Conservation (phyloP, 2,888 invertebrate species). For the Eustalomyia histrio region DNA sequence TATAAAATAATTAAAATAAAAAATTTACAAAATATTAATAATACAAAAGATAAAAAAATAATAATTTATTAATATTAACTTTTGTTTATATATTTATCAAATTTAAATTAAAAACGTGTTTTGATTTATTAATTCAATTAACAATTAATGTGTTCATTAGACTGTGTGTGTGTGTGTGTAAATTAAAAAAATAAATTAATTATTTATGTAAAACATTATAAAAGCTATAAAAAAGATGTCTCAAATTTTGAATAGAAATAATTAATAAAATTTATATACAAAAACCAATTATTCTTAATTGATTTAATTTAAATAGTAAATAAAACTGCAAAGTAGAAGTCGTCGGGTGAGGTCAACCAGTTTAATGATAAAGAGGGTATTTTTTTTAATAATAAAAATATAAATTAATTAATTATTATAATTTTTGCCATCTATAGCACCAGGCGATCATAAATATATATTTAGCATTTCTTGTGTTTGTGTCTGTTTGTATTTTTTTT, state of each 20-base stretch:
- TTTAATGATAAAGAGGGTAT: not conserved
- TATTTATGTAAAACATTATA: not conserved
- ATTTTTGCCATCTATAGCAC: slow-evolving; percentile 57
- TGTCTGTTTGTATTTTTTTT: not conserved
- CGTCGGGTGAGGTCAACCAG: not conserved
- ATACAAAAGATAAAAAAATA: not conserved
- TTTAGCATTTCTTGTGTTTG: slow-evolving; percentile 30
- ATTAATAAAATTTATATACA: not conserved
- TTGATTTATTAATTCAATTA: not conserved
- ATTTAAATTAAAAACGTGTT: not conserved
- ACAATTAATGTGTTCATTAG: not conserved
- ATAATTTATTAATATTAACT: not conserved
- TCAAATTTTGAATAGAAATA: not conserved
- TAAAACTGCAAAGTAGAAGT: not conserved
- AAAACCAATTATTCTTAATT: not conserved
- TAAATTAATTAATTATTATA: slow-evolving; percentile 1
- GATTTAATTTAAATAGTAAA: not conserved
- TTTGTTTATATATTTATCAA: not conserved
- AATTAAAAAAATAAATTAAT: not conserved
- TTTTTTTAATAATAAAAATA: not conserved
- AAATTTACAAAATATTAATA: not conserved
- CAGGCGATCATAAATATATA: slow-evolving; percentile 35
- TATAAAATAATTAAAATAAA: not conserved
- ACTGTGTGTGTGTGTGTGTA: not conserved
- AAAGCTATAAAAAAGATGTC: not conserved